These are phyloP conservation scores for Physeter macrocephalus DNA, from an alignment of 2,113 vertebrate species.

Conservation along the genomic window DNA sequence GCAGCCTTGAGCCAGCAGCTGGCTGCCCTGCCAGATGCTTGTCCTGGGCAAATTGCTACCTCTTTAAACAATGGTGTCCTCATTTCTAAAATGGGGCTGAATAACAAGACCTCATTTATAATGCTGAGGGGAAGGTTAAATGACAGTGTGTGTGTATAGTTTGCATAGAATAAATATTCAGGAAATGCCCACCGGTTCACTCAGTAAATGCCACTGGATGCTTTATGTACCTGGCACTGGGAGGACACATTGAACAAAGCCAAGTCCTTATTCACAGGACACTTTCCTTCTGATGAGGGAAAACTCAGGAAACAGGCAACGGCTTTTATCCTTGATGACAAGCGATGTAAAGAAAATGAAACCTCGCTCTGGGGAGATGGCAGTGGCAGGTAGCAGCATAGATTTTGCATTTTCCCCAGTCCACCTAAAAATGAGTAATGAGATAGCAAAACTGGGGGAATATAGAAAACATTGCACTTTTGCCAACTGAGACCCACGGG, in stretches of 20 bases:
- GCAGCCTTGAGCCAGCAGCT: not conserved
- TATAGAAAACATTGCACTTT: accelerated
- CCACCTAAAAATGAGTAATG: no score
- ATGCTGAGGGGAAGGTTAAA: not conserved
- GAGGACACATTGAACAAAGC: not conserved
- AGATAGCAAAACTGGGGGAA: not conserved
- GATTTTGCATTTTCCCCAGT: not conserved
- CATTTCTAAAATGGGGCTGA: not conserved
- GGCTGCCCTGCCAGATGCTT: accelerated
- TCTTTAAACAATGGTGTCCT: not conserved
- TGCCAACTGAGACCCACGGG: not conserved
- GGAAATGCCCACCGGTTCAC: not conserved
- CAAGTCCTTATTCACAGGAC: not conserved
- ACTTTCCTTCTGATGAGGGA: not conserved
- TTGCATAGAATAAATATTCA: accelerated
- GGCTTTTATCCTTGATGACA: not conserved
- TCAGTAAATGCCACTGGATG: not conserved
- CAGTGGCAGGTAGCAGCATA: accelerated
- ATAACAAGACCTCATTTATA: not conserved
- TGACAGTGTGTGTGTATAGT: no score
- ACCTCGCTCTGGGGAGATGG: accelerated
- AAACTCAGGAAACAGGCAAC: not conserved
- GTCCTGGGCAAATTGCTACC: not conserved
- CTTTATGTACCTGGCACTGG: not conserved
- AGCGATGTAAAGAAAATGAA: not conserved